These are phyloP conservation scores for Prenolepis imparis DNA, from an alignment of 2,888 invertebrate genomes.

Conservation along the genomic window DNA sequence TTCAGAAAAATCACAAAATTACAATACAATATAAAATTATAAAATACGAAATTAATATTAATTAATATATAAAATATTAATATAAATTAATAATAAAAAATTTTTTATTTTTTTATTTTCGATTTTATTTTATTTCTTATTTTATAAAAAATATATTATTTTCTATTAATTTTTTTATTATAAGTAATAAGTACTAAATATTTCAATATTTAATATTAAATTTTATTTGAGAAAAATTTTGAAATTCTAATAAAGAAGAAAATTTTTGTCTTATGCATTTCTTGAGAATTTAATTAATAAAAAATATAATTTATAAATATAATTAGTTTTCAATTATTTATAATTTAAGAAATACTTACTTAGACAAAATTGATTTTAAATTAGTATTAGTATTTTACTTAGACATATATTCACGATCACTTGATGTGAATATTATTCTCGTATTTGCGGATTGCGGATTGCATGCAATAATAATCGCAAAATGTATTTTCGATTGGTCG, in stretches of 20 bases:
- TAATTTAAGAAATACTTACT: background rate
- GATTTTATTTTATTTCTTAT: background rate
- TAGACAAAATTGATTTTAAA: background rate
- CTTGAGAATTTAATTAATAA: too few species aligned
- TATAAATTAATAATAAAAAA: background rate
- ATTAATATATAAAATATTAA: background rate
- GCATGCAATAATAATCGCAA: slow-evolving; percentile 7
- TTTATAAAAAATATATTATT: background rate
- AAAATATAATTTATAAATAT: background rate
- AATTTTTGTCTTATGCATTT: background rate
- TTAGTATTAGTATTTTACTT: background rate
- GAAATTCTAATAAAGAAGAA: background rate
- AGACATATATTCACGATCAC: background rate
- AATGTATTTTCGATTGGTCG: slow-evolving; percentile 25
- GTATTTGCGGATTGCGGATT: slow-evolving; percentile 7
- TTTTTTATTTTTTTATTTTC: background rate
- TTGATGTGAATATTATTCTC: background rate
- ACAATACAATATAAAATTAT: background rate
- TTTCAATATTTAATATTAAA: background rate
- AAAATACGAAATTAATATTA: too few species aligned
- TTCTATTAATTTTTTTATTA: background rate
- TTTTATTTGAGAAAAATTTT: background rate
- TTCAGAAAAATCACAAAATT: background rate
- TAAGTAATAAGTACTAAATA: background rate
- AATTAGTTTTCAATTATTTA: background rate